Evolutionary conservation across 2,797 vertebrate genomes (phyloP).

Genomic region (Philypnodon macrostomus): DNA sequence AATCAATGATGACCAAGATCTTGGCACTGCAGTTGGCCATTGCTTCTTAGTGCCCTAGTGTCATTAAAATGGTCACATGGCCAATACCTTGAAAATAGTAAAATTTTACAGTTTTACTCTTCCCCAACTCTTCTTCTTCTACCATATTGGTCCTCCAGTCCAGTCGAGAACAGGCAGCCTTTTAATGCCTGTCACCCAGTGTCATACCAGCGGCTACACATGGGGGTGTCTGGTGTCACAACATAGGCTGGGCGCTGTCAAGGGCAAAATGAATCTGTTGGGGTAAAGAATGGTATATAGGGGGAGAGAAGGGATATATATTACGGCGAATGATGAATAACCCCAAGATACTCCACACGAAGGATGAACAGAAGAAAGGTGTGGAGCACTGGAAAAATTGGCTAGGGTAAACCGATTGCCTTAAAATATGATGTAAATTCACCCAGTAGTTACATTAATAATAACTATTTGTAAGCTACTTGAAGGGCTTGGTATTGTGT

Average conservation of each 20-base stretch:
- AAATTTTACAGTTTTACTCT: too few species aligned
- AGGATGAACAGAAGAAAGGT: slow-evolving; percentile 46
- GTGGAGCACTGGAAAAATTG: too few species aligned
- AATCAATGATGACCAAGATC: too few species aligned
- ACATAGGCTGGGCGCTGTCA: slow-evolving; percentile 68
- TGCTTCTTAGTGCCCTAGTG: too few species aligned
- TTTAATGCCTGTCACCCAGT: slow-evolving; percentile 68
- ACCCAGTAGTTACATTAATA: too few species aligned
- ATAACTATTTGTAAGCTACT: too few species aligned
- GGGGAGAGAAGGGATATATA: slow-evolving; percentile 60
- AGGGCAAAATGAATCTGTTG: slow-evolving; percentile 77
- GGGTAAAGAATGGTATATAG: slow-evolving; percentile 48
- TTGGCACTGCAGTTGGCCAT: too few species aligned
- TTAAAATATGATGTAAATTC: too few species aligned
- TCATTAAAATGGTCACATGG: too few species aligned
- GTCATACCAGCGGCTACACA: slow-evolving; percentile 70
- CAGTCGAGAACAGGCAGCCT: slow-evolving; percentile 60
- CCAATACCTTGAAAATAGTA: too few species aligned
- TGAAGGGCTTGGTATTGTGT: too few species aligned
- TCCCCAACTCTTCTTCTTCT: slow-evolving; percentile 41
- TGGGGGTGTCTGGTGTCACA: slow-evolving; percentile 72
- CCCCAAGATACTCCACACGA: slow-evolving; percentile 71
- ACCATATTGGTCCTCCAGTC: slow-evolving; percentile 52
- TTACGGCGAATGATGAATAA: slow-evolving; percentile 75
- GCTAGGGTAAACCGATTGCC: too few species aligned